Evolutionary conservation across 2,888 invertebrate species (phyloP), one percentile per base, ranked within the genome.

Genomic region (Cheilosia scutellata): DNA sequence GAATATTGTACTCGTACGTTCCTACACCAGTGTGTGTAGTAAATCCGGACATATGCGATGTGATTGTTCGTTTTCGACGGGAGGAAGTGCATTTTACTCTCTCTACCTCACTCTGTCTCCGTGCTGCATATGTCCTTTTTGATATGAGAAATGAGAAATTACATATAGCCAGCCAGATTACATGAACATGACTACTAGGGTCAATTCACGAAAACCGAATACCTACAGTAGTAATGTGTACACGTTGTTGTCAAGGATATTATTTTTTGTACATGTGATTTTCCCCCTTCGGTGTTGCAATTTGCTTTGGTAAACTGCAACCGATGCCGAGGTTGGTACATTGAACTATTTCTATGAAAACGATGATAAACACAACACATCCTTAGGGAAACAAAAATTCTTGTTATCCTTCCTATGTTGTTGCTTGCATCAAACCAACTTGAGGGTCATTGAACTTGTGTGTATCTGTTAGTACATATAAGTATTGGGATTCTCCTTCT

Each of bases 361-460:
- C 16, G 47, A 47, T 47, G 31, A 53, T 31, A 31, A 42, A 74
- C 57, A 60, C 49, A 72, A n/a, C n/a, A 51, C 29, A 13, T 29
- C 57, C 44, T 29, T 9, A 27, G 55, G 37, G 55, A 44, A 16
- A 33, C 11, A 9, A 25, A 58, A 4, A 29, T n/a, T 47, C 37
- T 16, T 29, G 29, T 4, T 55, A 57, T 65, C 57, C 72, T 60
- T 63, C 33, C 58, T 49, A 9, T 9, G 51, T 58, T 47, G 42
- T 49, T 66, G 79, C 66, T 65, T 79, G 55, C 51, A 65, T 66
- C 42, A 9, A 58, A 37, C 37, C 11, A 37, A 65, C 65, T 80
- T 20, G 33, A 80, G 80, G 80, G 80, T 80, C 74, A 60, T 80
- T 74, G 74, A 80, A 74, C 80, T 79, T 42, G 27, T n/a, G 63